phyloP scores from a whole-genome alignment of 1,140 invertebrate genomes.

The Drosophila dunni region DNA sequence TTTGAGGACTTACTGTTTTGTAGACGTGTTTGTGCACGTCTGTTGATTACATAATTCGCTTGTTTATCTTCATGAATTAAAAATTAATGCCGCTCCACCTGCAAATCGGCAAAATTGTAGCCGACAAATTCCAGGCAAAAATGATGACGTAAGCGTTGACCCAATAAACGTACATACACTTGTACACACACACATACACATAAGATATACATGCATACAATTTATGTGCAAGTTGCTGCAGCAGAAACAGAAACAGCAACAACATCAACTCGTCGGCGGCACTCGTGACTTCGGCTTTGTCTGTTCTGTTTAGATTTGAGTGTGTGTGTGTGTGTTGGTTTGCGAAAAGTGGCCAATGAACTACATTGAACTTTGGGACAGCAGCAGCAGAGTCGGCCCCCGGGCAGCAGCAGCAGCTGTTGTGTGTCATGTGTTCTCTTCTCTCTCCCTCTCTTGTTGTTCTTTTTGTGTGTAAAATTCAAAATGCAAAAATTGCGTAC shows the following conservation, averaged over 20 bases:
- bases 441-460: slow-evolving; percentile 20
- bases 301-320: slow-evolving; percentile 61
- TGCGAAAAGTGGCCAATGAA: slow-evolving; percentile 79
- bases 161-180: slow-evolving; percentile 70
- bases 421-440: slow-evolving; percentile 60
- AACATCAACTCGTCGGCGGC: slow-evolving; percentile 54
- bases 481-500: slow-evolving; percentile 31
- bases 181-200: slow-evolving; percentile 19
- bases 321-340: slow-evolving; percentile 47
- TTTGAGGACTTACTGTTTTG: slow-evolving; percentile 10
- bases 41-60: slow-evolving; percentile 41
- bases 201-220: slow-evolving; percentile 28
- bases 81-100: slow-evolving; percentile 39
- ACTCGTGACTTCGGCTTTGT: slow-evolving; percentile 76
- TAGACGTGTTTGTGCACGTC: slow-evolving; percentile 30
- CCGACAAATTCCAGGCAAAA: slow-evolving; percentile 69
- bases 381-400: slow-evolving; percentile 50
- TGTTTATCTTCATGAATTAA: slow-evolving; percentile 58
- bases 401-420: slow-evolving; percentile 65
- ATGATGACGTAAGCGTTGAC: slow-evolving; percentile 77
- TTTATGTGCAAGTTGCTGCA: slow-evolving; percentile 42
- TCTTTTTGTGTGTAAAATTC: slow-evolving; percentile 13
- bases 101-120: slow-evolving; percentile 43
- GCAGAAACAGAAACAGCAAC: slow-evolving; percentile 36
- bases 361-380: slow-evolving; percentile 76